Evolutionary conservation across 2,113 vertebrate species (phyloP).

Genomic region (Uropsilus gracilis): DNA sequence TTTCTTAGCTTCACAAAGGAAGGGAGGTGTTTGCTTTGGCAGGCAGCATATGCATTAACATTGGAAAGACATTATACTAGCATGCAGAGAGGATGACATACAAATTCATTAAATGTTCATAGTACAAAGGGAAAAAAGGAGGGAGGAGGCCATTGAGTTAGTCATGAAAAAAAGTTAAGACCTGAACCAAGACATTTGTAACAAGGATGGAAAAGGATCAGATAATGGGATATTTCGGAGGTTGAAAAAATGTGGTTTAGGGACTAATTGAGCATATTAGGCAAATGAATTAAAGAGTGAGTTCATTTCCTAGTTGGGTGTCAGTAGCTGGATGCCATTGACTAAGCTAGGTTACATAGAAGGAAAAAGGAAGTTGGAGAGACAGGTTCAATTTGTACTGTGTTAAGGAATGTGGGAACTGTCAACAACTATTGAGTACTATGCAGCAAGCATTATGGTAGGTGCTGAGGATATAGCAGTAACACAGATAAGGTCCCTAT

Average conservation of each 20-base stretch:
- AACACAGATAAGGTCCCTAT: background rate
- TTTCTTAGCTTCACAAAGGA: constrained; percentile 27
- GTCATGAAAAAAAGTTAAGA: background rate
- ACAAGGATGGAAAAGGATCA: background rate
- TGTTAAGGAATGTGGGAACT: background rate
- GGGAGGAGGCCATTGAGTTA: background rate
- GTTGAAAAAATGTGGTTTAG: background rate
- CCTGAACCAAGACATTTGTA: background rate
- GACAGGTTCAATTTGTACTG: background rate
- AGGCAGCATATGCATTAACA: background rate
- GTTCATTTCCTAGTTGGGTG: constrained; percentile 22
- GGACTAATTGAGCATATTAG: background rate
- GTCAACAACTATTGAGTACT: constrained; percentile 2
- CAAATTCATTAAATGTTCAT: background rate
- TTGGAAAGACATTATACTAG: background rate
- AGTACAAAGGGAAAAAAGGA: background rate
- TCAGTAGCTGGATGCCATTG: constrained; percentile 4
- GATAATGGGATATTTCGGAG: constrained; percentile 31
- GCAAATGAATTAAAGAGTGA: constrained; percentile 14
- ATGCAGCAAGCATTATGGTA: background rate
- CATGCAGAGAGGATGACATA: background rate
- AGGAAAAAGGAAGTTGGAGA: constrained; percentile 39
- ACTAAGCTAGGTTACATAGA: background rate
- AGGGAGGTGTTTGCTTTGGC: background rate
- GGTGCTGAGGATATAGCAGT: background rate